These are phyloP conservation scores for Chloromyia formosa DNA, from an alignment of 2,888 invertebrate species.

Conservation along the genomic window DNA sequence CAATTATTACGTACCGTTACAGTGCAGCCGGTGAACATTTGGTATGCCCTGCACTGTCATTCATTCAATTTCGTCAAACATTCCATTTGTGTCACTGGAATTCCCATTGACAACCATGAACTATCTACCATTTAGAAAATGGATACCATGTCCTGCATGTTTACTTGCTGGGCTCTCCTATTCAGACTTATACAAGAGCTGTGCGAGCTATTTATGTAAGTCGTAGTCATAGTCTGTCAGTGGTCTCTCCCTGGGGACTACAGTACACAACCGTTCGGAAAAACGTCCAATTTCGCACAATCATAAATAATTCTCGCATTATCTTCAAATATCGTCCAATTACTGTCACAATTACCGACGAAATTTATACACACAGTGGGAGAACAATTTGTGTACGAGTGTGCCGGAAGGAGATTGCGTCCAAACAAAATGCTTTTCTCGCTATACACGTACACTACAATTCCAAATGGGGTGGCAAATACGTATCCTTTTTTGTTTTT, in stretches of 20 bases:
- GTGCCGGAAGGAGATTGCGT: no score
- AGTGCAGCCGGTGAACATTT: neutral
- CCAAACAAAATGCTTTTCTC: no score
- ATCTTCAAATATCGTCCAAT: constrained; percentile 62
- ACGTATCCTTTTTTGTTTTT: neutral
- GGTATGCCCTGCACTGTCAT: constrained; percentile 9
- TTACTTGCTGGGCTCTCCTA: neutral
- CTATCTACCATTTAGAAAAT: neutral
- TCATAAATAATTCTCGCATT: constrained; percentile 44
- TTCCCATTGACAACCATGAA: constrained; percentile 31
- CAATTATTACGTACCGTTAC: constrained; percentile 10
- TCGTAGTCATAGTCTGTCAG: neutral
- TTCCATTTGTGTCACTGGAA: constrained; percentile 40
- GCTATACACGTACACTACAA: no score
- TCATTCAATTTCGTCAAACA: constrained; percentile 40
- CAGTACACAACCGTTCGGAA: constrained; percentile 31
- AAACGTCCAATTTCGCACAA: constrained; percentile 43
- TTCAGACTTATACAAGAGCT: neutral
- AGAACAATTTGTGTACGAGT: neutral
- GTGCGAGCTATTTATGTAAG: neutral
- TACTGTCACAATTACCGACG: constrained; percentile 63
- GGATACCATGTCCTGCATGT: neutral
- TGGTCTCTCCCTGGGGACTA: neutral
- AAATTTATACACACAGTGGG: constrained; percentile 51
- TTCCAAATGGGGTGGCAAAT: neutral